Conservation (phyloP, 1,140 invertebrate genomes). For the Sitobion miscanthi region DNA sequence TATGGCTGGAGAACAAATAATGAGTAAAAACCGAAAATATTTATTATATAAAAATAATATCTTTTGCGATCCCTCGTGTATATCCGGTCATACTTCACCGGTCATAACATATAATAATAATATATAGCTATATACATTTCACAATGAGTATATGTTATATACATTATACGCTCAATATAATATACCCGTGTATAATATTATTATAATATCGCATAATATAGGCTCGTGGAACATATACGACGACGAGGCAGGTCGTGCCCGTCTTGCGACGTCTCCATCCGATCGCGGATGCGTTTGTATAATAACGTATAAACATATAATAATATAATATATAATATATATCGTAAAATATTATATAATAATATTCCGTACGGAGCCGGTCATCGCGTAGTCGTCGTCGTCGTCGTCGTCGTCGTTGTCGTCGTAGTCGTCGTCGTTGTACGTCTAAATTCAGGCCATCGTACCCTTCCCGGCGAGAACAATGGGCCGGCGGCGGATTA, state of each 20-base stretch:
- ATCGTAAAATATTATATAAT: background rate
- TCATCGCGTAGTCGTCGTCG: slow-evolving; percentile 21
- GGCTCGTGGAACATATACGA: background rate
- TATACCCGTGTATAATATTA: no score
- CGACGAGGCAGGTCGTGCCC: slow-evolving; percentile 24
- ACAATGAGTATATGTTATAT: background rate
- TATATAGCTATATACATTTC: background rate
- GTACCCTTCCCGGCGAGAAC: slow-evolving; percentile 14
- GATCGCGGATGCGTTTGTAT: background rate
- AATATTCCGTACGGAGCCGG: slow-evolving; percentile 43
- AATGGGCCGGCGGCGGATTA: background rate
- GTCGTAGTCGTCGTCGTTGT: background rate
- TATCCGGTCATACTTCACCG: background rate
- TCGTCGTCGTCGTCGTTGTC: background rate
- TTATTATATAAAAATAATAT: background rate
- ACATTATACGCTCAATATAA: no score
- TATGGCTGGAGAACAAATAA: background rate
- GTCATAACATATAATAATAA: background rate
- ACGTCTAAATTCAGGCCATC: slow-evolving; percentile 54
- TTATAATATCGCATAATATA: background rate
- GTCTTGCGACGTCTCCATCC: slow-evolving; percentile 37
- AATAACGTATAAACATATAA: background rate
- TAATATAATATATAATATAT: background rate
- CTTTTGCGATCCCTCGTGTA: background rate
- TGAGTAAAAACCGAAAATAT: background rate